Percentiles rank a stretch among this genome's conserved stretches.
Conservation (phyloP, 2,797 vertebrate genomes). For the Hyperoplus lanceolatus region DNA sequence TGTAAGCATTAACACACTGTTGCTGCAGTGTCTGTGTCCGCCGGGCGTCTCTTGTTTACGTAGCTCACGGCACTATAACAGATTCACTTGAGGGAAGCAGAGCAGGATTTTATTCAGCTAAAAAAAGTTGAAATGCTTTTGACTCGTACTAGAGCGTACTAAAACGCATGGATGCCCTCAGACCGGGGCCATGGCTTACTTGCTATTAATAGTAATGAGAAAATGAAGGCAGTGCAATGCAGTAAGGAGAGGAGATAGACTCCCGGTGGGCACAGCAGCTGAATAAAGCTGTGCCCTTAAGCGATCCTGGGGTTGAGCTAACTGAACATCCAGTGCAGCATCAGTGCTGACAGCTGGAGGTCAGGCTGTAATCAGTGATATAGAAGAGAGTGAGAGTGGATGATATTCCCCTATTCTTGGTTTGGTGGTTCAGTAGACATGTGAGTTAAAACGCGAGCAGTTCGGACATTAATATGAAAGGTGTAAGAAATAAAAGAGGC, state of each 20-base stretch:
- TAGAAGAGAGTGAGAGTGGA: slow-evolving; percentile 34
- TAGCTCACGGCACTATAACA: slow-evolving; percentile 39
- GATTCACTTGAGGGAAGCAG: slow-evolving; percentile 22
- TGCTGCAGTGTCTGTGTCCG: slow-evolving; percentile 18
- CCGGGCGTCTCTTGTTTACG: slow-evolving; percentile 41
- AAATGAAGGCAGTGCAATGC: slow-evolving; percentile 48
- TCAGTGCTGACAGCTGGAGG: slow-evolving; percentile 69
- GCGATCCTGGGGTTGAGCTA: slow-evolving; percentile 66
- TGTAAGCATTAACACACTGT: slow-evolving; percentile 35
- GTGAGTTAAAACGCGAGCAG: slow-evolving; percentile 17
- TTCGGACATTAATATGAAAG: slow-evolving; percentile 28
- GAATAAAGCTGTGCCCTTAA: slow-evolving; percentile 50
- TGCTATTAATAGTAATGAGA: slow-evolving; percentile 59
- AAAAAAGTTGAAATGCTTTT: slow-evolving; percentile 21
- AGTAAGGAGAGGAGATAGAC: slow-evolving; percentile 21
- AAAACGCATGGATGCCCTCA: slow-evolving; percentile 13
- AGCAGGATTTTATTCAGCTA: slow-evolving; percentile 38
- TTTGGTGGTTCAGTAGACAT: slow-evolving; percentile 18
- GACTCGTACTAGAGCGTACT: background rate
- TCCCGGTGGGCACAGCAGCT: slow-evolving; percentile 41
- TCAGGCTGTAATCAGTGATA: slow-evolving; percentile 58
- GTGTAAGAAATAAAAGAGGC: slow-evolving; percentile 7
- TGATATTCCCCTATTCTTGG: slow-evolving; percentile 44
- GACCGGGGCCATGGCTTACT: slow-evolving; percentile 24
- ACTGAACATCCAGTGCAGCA: slow-evolving; percentile 55